Evolutionary conservation across 2,113 vertebrate species (phyloP).

Genomic region (Aviceda subcristata): DNA sequence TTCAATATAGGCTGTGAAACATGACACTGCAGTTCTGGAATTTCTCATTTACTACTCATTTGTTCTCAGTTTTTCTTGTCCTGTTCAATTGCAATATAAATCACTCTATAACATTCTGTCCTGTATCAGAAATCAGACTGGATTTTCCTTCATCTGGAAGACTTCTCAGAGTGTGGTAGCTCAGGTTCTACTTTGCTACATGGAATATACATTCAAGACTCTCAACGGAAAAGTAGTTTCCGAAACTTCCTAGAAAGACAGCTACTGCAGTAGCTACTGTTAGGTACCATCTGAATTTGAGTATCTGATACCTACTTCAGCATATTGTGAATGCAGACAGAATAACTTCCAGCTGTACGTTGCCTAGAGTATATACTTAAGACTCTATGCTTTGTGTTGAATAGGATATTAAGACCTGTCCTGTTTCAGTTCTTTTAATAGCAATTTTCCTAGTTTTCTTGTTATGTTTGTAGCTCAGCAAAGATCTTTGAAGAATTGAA

Average conservation of each 20-base stretch:
- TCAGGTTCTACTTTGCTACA: background rate
- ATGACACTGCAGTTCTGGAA: background rate
- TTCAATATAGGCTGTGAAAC: background rate
- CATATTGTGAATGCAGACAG: background rate
- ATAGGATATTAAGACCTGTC: background rate
- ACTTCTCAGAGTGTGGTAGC: background rate
- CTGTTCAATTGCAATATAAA: background rate
- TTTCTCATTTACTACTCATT: background rate
- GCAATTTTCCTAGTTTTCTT: background rate
- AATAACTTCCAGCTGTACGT: background rate
- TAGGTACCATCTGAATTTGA: background rate
- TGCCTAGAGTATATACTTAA: background rate
- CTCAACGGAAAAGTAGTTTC: background rate
- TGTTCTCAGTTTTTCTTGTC: background rate
- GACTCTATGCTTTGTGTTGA: background rate
- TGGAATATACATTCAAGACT: background rate
- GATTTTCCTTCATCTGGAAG: background rate
- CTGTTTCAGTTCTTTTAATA: background rate
- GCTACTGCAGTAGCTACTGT: background rate
- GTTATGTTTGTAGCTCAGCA: background rate
- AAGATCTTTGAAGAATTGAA: background rate
- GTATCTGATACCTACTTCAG: background rate
- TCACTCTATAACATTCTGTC: background rate
- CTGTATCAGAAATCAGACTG: background rate
- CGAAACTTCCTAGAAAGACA: background rate